phyloP scores from a whole-genome alignment of 1,140 invertebrate genomes.

The Pseudomyrmex sp. region DNA sequence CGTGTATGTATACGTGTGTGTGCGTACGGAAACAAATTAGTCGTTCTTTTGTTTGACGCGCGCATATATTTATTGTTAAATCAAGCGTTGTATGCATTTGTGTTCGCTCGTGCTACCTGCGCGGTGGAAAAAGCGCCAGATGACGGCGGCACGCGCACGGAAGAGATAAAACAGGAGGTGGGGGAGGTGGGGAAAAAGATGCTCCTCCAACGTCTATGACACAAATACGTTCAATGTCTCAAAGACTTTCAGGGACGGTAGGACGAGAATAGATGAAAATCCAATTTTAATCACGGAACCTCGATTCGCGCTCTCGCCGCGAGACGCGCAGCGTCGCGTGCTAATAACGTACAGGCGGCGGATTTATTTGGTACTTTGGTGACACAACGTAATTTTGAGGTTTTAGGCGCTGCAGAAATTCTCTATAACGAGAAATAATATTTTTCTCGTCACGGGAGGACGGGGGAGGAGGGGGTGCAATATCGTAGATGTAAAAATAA shows the following conservation, averaged over 20 bases:
- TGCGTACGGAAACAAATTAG: conserved; percentile 19
- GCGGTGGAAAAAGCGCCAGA: conserved; percentile 16
- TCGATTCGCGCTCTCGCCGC: conserved; percentile 40
- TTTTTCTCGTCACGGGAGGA: no score
- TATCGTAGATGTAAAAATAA: no score
- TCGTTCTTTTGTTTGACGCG: conserved; percentile 8
- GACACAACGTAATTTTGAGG: conserved; percentile 11
- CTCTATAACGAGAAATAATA: no score
- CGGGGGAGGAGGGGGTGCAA: no score
- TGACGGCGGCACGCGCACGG: background rate
- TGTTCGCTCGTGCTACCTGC: background rate
- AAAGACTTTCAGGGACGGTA: conserved; percentile 71
- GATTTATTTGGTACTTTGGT: conserved; percentile 9
- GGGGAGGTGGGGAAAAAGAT: background rate
- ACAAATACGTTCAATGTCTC: conserved; percentile 64
- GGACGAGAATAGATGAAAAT: conserved; percentile 73
- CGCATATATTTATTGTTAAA: conserved; percentile 21
- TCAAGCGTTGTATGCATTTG: background rate
- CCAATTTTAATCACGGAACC: conserved; percentile 75
- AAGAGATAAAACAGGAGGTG: background rate
- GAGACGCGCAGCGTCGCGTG: conserved; percentile 5
- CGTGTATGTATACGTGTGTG: no score
- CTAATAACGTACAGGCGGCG: conserved; percentile 37
- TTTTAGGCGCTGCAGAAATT: no score
- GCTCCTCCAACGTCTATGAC: conserved; percentile 25